Percentiles rank a stretch among this genome's conserved stretches.
Conservation (phyloP, 1,140 invertebrate genomes). For the Procambarus virginalis region DNA sequence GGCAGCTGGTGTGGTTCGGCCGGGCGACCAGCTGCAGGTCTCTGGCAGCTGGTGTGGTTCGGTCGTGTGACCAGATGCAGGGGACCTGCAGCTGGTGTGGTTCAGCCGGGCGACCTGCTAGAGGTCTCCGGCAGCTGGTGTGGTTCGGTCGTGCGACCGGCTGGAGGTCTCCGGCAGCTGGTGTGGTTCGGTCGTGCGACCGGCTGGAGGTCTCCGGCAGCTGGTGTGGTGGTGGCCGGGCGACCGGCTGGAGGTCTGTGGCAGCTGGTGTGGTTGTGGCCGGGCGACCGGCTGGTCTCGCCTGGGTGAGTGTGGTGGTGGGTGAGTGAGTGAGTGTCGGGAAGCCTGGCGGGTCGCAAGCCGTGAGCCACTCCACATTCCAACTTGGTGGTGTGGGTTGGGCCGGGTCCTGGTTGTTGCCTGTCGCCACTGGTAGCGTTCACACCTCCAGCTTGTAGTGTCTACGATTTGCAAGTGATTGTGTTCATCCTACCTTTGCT, state of each 20-base stretch:
- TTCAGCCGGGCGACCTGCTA: no score
- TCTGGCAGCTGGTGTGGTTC: no score
- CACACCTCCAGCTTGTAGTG: background rate
- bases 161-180: no score
- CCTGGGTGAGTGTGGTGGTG: background rate
- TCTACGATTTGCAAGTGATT: background rate
- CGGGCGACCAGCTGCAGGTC: no score
- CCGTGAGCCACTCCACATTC: constrained; percentile 64
- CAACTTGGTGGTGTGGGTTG: constrained; percentile 38
- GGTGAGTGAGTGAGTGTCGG: background rate
- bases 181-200: background rate
- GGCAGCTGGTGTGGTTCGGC: no score
- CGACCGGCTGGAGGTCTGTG: background rate
- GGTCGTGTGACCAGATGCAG: no score
- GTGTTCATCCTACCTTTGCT: background rate
- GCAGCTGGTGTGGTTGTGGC: background rate
- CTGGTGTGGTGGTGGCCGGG: background rate
- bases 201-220: background rate
- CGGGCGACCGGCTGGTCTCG: background rate
- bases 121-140: background rate
- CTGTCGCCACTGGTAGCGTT: background rate
- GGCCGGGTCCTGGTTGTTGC: background rate
- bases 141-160: background rate
- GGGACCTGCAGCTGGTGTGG: no score
- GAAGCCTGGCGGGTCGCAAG: constrained; percentile 34